Conservation (phyloP, 1,140 invertebrate genomes). For the Homarus americanus region DNA sequence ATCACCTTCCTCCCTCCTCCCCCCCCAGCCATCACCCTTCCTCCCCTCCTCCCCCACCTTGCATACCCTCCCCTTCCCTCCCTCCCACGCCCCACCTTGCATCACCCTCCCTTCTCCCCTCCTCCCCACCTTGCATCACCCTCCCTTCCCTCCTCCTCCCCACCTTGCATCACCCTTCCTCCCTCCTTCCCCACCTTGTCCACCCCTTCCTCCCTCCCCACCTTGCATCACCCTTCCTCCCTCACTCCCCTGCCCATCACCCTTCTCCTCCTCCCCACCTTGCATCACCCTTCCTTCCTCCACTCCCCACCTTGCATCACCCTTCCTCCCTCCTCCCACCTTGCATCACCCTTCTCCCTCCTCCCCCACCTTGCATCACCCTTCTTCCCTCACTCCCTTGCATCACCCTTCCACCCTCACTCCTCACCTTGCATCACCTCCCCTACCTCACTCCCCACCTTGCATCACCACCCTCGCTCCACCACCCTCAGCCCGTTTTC, state of each 20-base stretch:
- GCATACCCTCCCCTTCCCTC: too few relatives aligned
- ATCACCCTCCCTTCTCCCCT: not conserved
- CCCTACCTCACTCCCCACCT: not conserved
- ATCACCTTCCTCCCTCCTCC: too few relatives aligned
- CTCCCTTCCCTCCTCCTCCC: too few relatives aligned
- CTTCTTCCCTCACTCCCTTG: not conserved
- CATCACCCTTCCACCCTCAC: not conserved
- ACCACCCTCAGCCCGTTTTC: slow-evolving; percentile 19
- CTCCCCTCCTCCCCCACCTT: too few relatives aligned
- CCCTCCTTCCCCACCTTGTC: not conserved
- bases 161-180: not conserved
- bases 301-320: not conserved
- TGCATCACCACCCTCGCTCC: not conserved
- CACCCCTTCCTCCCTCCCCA: not conserved
- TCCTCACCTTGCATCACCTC: not conserved
- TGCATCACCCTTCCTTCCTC: too few relatives aligned
- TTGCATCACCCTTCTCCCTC: not conserved
- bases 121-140: too few relatives aligned
- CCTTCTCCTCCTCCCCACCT: not conserved
- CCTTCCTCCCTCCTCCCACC: not conserved
- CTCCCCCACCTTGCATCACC: not conserved
- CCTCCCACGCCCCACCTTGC: too few relatives aligned
- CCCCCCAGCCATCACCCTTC: too few relatives aligned
- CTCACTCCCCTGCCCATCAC: not conserved
- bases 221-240: not conserved